Evolutionary conservation across 2,888 invertebrate genomes (phyloP), one percentile per base, ranked within the genome.

Genomic region (Acrobasis suavella): DNA sequence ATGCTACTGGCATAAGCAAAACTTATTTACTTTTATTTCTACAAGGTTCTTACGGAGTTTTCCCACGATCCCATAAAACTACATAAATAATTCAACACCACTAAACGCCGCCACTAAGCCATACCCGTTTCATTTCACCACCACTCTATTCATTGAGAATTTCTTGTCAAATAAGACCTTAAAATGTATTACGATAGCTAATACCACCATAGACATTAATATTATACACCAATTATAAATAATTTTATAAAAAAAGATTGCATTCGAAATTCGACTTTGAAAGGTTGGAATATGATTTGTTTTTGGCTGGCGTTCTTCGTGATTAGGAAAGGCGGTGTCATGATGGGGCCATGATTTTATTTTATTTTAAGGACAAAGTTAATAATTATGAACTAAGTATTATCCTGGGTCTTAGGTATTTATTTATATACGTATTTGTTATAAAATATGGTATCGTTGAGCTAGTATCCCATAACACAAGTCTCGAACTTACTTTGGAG

Each of bases 81-180:
- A 66, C 68, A 82, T 84, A 80, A 82, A 84, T 83, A 81, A 81
- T 81, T 83, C 81, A 83, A 78, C 70, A 60, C 65, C 68, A 69
- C 70, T 51, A 60, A 60, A 60, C 51, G 38, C 68, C 71, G 73
- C 69, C 67, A 66, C 69, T 80, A 80, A 81, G 77, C 78, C 78
- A 70, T 69, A 68, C 64, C n/a, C 71, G 68, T 75, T 75, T 78
- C 78, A 75, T 78, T 76, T 70, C 67, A 62, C 60, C 66, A 66
- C 65, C 58, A 61, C 67, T 66, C 69, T 66, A 69, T 70, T 67
- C 70, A 70, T 70, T 65, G 64, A 62, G 62, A 60, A 60, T 51
- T 52, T 60, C 60, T 52, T 51, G 50, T 60, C 60, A 60, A 60
- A 60, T 60, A 60, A 14, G 39, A 60, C 60, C 51, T 60, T 60